Conservation (phyloP, 2,797 vertebrate species). For the Fundulus diaphanus region DNA sequence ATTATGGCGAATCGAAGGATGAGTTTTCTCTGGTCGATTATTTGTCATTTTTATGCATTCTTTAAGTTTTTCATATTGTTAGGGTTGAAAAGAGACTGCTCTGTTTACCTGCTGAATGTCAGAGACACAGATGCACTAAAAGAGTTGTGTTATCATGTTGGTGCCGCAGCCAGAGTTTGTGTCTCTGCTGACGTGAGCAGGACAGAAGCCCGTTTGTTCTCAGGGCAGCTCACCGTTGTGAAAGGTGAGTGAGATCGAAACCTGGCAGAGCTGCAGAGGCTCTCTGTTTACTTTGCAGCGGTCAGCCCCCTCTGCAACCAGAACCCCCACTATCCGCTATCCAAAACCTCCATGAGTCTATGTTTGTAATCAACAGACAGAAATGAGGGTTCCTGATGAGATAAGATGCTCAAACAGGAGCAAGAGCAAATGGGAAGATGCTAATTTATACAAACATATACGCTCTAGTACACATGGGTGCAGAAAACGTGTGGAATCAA, state of each 20-base stretch:
- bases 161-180: not conserved
- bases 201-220: conserved; percentile 64
- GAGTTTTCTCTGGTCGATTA: no score
- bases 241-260: conserved; percentile 66
- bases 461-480: not conserved
- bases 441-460: no score
- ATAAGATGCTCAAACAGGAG: conserved; percentile 11
- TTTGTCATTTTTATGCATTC: no score
- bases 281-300: conserved; percentile 43
- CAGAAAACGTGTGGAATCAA: not conserved
- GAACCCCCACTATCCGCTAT: not conserved
- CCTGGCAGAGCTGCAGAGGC: conserved; percentile 49
- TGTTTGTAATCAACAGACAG: conserved; percentile 1
- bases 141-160: no score
- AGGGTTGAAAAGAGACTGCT: no score
- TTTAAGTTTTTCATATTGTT: no score
- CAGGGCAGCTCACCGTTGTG: conserved; percentile 30
- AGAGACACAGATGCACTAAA: no score
- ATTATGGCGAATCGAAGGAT: no score
- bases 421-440: not conserved
- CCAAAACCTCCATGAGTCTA: not conserved
- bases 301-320: conserved; percentile 2
- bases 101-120: no score
- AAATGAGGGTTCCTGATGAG: conserved; percentile 15
- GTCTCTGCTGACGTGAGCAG: conserved; percentile 17